Conservation (phyloP, 2,888 invertebrate species). For the Meganola albula region DNA sequence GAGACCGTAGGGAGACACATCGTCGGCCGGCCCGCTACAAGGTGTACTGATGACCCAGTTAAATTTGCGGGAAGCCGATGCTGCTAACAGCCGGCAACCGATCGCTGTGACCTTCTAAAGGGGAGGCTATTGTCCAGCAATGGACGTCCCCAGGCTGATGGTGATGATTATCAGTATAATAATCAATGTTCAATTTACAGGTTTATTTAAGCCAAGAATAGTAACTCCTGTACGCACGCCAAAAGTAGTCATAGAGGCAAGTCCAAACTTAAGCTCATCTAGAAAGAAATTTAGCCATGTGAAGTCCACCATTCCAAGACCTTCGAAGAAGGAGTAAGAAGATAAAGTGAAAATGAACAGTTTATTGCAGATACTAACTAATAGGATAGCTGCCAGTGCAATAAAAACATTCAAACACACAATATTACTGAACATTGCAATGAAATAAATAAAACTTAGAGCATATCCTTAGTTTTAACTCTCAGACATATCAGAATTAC, state of each 20-base stretch:
- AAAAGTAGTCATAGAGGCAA: slow-evolving; percentile 34
- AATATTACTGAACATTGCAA: slow-evolving; percentile 11
- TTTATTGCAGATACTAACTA: slow-evolving; percentile 22
- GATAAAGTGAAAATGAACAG: slow-evolving; percentile 13
- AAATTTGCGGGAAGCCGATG: no score
- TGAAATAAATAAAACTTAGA: slow-evolving; percentile 14
- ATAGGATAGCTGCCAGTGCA: slow-evolving; percentile 14
- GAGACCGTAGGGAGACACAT: no score
- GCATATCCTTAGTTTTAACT: slow-evolving; percentile 7
- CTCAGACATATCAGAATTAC: slow-evolving; percentile 46
- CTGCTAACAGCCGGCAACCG: no score
- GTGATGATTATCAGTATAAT: no score
- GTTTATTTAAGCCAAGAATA: slow-evolving; percentile 50
- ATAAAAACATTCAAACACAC: slow-evolving; percentile 25
- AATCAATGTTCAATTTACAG: slow-evolving; percentile 34
- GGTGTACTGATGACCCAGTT: no score
- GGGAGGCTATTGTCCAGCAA: no score
- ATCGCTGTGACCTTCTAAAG: no score
- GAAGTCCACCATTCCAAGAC: slow-evolving; percentile 67
- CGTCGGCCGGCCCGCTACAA: no score
- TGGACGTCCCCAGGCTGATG: no score
- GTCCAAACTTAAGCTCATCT: slow-evolving; percentile 46
- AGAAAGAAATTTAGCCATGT: slow-evolving; percentile 61
- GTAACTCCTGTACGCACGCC: slow-evolving; percentile 42
- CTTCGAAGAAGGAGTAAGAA: slow-evolving; percentile 45